phyloP scores from a whole-genome alignment of 1,140 invertebrate species.

The Galleria mellonella region DNA sequence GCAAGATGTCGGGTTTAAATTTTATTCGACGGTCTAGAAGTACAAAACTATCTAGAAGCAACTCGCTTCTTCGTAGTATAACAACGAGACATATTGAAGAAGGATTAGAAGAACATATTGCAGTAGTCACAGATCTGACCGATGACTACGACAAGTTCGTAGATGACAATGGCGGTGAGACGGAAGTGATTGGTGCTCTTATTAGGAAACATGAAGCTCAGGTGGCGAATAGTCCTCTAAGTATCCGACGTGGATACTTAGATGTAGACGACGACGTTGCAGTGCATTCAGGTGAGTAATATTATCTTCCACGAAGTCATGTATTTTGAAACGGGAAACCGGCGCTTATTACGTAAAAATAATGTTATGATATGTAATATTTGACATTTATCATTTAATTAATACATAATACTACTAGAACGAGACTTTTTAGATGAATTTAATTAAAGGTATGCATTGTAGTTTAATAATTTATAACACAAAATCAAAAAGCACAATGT shows the following conservation, averaged over 20 bases:
- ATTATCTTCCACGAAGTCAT: slow-evolving; percentile 13
- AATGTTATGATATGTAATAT: no score
- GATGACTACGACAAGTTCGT: slow-evolving; percentile 64
- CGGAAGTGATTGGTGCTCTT: slow-evolving; percentile 57
- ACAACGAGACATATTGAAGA: slow-evolving; percentile 59
- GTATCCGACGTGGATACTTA: slow-evolving; percentile 70
- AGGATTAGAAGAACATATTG: slow-evolving; percentile 46
- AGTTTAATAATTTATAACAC: slow-evolving; percentile 7
- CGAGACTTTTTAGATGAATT: slow-evolving; percentile 5
- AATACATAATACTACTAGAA: no score
- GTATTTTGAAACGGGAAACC: no score
- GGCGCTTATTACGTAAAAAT: no score
- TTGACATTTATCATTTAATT: no score
- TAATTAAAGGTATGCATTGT: slow-evolving; percentile 4
- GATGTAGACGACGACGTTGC: slow-evolving; percentile 76
- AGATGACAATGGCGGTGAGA: slow-evolving; percentile 54
- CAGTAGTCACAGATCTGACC: slow-evolving; percentile 51
- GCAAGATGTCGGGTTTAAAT: slow-evolving; percentile 73
- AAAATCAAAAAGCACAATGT: slow-evolving; percentile 8
- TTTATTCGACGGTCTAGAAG: slow-evolving; percentile 82
- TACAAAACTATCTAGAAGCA: slow-evolving; percentile 81
- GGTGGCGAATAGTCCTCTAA: slow-evolving; percentile 63
- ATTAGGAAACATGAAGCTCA: slow-evolving; percentile 63
- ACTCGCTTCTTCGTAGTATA: slow-evolving; percentile 74
- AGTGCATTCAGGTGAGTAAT: slow-evolving; percentile 77